Percentiles rank a stretch among this genome's conserved stretches.
phyloP scores from a whole-genome alignment of 2,888 invertebrate genomes.

The Oegoconia quadripuncta region DNA sequence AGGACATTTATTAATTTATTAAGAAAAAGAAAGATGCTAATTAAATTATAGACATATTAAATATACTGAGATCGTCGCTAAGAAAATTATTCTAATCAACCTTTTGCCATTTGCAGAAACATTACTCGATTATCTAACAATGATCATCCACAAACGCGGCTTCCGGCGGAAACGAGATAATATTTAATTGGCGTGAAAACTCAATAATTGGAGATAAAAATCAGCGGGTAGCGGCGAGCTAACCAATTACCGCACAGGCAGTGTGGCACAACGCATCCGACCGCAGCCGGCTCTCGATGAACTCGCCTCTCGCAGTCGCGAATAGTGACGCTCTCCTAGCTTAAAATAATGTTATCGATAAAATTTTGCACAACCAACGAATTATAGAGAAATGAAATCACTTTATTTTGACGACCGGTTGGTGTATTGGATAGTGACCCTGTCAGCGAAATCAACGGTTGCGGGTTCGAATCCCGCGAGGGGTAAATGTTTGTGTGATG shows the following conservation, averaged over 20 bases:
- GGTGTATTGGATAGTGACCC: too few relatives aligned
- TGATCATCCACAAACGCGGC: constrained; percentile 41
- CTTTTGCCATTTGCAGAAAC: constrained; percentile 9
- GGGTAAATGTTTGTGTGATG: too few relatives aligned
- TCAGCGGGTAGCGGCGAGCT: constrained; percentile 55
- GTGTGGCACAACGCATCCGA: constrained; percentile 58
- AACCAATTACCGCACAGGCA: constrained; percentile 68
- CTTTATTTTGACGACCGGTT: too few relatives aligned
- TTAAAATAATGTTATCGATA: too few relatives aligned
- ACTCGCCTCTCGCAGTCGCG: constrained; percentile 5
- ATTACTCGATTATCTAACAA: constrained; percentile 35
- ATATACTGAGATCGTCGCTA: neutral
- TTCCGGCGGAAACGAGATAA: constrained; percentile 70
- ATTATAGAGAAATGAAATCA: too few relatives aligned
- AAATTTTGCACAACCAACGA: too few relatives aligned
- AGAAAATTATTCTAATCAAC: constrained; percentile 8
- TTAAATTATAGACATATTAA: neutral
- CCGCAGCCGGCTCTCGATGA: constrained; percentile 39
- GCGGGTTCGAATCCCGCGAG: too few relatives aligned
- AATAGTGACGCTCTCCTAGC: constrained; percentile 6
- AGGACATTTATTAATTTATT: too few relatives aligned
- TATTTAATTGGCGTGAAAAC: constrained; percentile 77
- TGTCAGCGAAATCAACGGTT: too few relatives aligned
- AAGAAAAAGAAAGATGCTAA: too few relatives aligned
- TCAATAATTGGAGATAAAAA: constrained; percentile 77